Base-by-base conservation (phyloP, 2,113 vertebrate species). In the Gallinago paraguaiae region DNA sequence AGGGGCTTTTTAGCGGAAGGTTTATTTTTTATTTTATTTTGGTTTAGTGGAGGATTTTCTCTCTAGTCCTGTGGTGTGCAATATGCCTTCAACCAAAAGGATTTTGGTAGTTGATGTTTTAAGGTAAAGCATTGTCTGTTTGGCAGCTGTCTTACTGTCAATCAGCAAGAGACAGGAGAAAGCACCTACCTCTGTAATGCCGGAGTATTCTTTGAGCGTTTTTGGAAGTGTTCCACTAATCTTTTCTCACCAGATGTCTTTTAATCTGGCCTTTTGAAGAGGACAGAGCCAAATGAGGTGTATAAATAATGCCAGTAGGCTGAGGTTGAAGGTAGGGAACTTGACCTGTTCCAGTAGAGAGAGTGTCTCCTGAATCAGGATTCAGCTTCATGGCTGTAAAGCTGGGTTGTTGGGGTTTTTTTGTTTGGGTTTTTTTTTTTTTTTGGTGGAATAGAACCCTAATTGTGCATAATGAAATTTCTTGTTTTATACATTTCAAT, bases 401-500 rank as follows among this genome's bases (percentile, higher is more conserved):
- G 85, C 91, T 86, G 60, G 35, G 31, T 13, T 50, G 31, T 13
- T 50, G 46, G 46, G 46, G 46, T 10, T 30, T 20, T 37, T 41
- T 43, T 13, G 13, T 43, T 43, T 11, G 41, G 48, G 90, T 81
- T 91, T 83, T 70, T 65, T 46, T 17, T 39, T 27, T 80, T 30
- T 63, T 93, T 78, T 93, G 78, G 59, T 95, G 96, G 95, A 96
- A 59, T 94, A 97, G 95, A 97, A 90, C 93, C 96, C 96, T 95
- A 97, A 96, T 97, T 97, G 96, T 98, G 96, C 91, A 87, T 94
- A 95, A 93, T 93, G 82, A 94, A 94, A 95, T 93, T 76, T 77
- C 78, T 93, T 89, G 63, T 97, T 97, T 95, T 93, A 97, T 80
- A 97, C 90, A 96, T 98, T 97, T 97, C 96, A 97, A 39, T 97